These are phyloP conservation scores for Cinclus mexicanus DNA, from an alignment of 2,113 vertebrate species.

Conservation along the genomic window DNA sequence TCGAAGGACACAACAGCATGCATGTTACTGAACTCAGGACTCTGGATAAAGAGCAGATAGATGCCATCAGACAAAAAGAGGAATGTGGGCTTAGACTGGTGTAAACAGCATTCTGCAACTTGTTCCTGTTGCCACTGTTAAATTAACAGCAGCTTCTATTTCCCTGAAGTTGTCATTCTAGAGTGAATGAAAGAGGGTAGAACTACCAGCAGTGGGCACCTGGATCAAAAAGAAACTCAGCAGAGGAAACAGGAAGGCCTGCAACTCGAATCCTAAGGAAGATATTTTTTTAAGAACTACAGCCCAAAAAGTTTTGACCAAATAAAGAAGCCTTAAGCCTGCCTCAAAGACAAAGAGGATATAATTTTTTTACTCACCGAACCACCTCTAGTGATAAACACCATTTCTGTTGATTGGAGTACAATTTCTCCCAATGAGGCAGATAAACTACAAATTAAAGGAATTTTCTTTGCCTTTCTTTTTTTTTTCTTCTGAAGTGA, in stretches of 20 bases:
- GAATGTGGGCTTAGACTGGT: not conserved
- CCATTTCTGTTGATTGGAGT: not conserved
- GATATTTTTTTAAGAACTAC: not conserved
- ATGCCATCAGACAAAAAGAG: not conserved
- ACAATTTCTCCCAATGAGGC: not conserved
- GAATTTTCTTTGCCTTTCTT: not conserved
- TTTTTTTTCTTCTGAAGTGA: not conserved
- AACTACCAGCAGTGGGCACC: not conserved
- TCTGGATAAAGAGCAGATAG: not conserved
- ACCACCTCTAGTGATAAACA: not conserved
- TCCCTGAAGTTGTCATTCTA: not conserved
- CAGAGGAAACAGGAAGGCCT: not conserved
- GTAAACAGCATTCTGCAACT: not conserved
- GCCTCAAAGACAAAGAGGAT: not conserved
- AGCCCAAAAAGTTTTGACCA: not conserved
- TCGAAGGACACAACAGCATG: not conserved
- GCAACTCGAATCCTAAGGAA: not conserved
- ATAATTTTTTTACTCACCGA: not conserved
- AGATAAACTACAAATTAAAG: not conserved
- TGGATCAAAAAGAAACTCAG: not conserved
- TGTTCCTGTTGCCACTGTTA: not conserved
- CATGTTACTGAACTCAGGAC: not conserved
- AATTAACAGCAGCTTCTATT: not conserved
- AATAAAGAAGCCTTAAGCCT: not conserved
- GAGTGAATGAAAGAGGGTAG: not conserved